Evolutionary conservation across 2,888 invertebrate genomes (phyloP), one percentile per base, ranked within the genome.

Genomic region (Eurois occulta): DNA sequence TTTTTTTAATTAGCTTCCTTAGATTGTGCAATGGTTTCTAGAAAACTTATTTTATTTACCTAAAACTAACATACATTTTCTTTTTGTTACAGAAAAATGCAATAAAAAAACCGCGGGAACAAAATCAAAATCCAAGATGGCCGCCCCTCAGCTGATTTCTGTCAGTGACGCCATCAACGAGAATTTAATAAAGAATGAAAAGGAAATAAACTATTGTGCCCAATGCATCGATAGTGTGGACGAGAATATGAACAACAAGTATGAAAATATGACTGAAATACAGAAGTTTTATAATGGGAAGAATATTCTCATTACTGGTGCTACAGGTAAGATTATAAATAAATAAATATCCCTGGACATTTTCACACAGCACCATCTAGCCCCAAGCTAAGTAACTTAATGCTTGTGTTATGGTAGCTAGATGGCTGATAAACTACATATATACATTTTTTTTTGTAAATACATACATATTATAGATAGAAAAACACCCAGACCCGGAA

Each of bases 231-330:
- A 84, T 2, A 67, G 66, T 73, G 77, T 90, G 1, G 91, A 93
- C 71, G 87, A 90, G 52, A 93, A 92, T 70, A 90, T 90, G 88
- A 92, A 92, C 28, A 84, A 80, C 62, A 89, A 89, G n/a, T 77
- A 80, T n/a, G 81, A 86, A 3, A 91, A 86, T 55, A 77, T 94
- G 77, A 93, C 97, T 0, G 95, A 96, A 1, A 91, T 97, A 13
- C 97, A 97, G 86, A 92, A 95, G 86, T 98, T 97, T 92, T 98
- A 97, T 83, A 92, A 96, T 80, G 96, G 97, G 28, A 97, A 97
- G 88, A 97, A 96, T 89, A 87, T 97, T 0, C 94, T 97, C 13
- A 95, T 98, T 43, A 97, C 97, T 48, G 97, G 97, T 72, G 97
- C 96, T 46, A 97, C 97, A 84, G 97, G 97, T 97, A 80, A 93